Evolutionary conservation across 2,797 vertebrate species (phyloP).

Genomic region (Pangasius macronema): DNA sequence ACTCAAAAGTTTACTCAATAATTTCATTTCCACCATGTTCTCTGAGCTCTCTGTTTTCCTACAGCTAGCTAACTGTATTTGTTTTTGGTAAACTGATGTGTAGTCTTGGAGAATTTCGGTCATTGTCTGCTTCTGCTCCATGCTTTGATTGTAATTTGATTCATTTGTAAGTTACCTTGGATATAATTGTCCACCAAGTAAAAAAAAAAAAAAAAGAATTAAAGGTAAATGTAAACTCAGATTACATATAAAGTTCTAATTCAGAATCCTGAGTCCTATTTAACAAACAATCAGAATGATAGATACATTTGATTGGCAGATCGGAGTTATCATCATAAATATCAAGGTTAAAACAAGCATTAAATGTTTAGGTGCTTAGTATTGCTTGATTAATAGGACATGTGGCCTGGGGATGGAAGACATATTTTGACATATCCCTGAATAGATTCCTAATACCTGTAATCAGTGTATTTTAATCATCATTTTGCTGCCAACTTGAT

Average conservation of each 20-base stretch:
- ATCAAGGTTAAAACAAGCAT: slow-evolving; percentile 59
- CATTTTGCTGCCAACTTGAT: background rate
- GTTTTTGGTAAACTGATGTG: background rate
- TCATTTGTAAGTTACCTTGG: background rate
- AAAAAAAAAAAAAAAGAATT: background rate
- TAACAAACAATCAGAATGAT: background rate
- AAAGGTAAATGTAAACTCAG: background rate
- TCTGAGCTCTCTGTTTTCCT: background rate
- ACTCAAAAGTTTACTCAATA: background rate
- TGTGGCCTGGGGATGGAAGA: slow-evolving; percentile 23
- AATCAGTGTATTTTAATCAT: background rate
- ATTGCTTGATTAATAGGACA: slow-evolving; percentile 48
- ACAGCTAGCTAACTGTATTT: background rate
- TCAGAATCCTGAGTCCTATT: background rate
- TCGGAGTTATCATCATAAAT: slow-evolving; percentile 46
- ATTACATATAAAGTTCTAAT: background rate
- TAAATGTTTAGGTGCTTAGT: slow-evolving; percentile 47
- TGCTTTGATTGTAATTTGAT: background rate
- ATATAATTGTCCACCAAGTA: background rate
- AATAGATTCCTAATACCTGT: slow-evolving; percentile 43
- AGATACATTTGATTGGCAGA: background rate
- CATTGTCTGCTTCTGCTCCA: background rate
- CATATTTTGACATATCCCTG: slow-evolving; percentile 42
- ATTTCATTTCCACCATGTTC: background rate
- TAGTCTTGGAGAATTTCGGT: background rate